These are phyloP conservation scores for Microctonus hyperodae DNA, from an alignment of 2,888 invertebrate genomes.

Conservation along the genomic window DNA sequence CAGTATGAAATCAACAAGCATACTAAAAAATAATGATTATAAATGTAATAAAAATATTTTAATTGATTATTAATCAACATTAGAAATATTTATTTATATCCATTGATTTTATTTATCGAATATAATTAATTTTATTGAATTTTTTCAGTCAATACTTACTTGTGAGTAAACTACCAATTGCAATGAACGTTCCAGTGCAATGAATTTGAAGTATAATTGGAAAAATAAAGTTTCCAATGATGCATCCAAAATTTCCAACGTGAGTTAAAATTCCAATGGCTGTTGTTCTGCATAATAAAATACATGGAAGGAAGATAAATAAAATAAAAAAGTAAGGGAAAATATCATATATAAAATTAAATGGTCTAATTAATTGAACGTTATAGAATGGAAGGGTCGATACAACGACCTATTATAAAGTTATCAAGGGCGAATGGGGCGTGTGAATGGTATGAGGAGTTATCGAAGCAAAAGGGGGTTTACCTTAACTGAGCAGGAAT, in stretches of 20 bases:
- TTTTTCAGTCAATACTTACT: constrained; percentile 44
- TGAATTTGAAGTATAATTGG: constrained; percentile 50
- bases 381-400: not conserved
- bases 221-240: constrained; percentile 56
- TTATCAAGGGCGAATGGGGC: constrained; percentile 3
- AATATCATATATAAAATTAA: not conserved
- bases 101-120: not conserved
- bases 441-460: not conserved
- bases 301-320: constrained; percentile 1
- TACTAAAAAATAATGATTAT: constrained; percentile 37
- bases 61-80: constrained; percentile 1
- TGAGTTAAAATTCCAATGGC: constrained; percentile 48
- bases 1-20: constrained; percentile 44
- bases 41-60: not conserved
- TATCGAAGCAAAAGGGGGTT: constrained; percentile 31
- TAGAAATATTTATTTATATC: constrained; percentile 5
- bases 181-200: constrained; percentile 53
- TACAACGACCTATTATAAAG: constrained; percentile 13
- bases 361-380: not conserved
- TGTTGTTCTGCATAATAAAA: constrained; percentile 46
- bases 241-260: constrained; percentile 55
- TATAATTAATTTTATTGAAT: not conserved
- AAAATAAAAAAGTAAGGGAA: not conserved
- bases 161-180: constrained; percentile 48
- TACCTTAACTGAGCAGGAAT: constrained; percentile 58